Evolutionary conservation across 2,888 invertebrate genomes (phyloP), one percentile per base, ranked within the genome.

Genomic region (Andrena flavipes): DNA sequence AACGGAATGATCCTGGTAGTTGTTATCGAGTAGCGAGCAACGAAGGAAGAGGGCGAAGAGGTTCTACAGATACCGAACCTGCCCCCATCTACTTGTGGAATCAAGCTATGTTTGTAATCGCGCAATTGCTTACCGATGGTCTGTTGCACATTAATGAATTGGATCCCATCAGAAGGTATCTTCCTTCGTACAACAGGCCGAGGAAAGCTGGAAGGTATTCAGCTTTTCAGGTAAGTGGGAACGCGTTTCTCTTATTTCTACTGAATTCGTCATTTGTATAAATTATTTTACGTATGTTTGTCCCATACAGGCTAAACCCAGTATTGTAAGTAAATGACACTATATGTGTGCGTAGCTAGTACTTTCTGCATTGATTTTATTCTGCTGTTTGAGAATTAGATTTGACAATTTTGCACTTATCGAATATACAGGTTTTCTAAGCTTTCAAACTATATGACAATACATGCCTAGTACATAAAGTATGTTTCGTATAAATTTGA

Each of bases 121-220:
- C 99, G 0, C 98, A 99, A 93, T 95, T 99, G 67, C 95, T 99
- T 80, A 98, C 98, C 1, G 97, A 97, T 35, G 97, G 98, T 0
- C 95, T 99, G 81, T 95, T 99, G 73, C 98, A 99, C 92, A 97
- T 99, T 49, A 99, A 98, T 92, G 99, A 99, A 94, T 94, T 99
- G 82, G 99, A 99, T 94, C 99, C 99, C 0, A 98, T 99, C 87
- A 95, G 99, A 65, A 96, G 99, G 48, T 99, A 99, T 94, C 95
- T 99, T 89, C 99, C 99, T 0, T 99, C 99, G 0, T 99, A 98
- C 93, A 99, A 99, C 93, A 95, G 99, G 64, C 99, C 99, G 0
- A 95, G 98, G 54, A 96, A 97, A 91, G 98, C 97, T 69, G 98
- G 98, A 62, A 95, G 99, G 84, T 99, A 99, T 94, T 99, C 99